Base-by-base conservation (phyloP, 2,888 invertebrate species). In the Papilio protenor region DNA sequence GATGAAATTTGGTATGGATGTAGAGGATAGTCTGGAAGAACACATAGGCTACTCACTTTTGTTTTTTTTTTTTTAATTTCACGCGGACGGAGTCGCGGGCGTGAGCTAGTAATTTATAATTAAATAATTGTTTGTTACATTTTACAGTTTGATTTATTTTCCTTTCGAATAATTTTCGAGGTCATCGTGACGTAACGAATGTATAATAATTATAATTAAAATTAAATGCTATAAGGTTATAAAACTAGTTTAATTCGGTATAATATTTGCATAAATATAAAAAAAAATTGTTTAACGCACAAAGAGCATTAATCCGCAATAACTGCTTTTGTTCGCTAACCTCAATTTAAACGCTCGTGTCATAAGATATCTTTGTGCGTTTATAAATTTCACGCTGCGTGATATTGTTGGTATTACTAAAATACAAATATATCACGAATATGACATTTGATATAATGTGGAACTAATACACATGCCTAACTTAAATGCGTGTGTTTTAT, bases 381-480 rank as follows among this genome's bases (percentile, higher is more conserved):
- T 71, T 76, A 76, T 66, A 77, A 73, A 73, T 77, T 72, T 72
- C 76, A 76, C 76, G 72, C 52, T 76, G 72, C 72, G 76, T 76
- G 61, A 49, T 76, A 61, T 45, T 52, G 14, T 47, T 75, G 16
- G 23, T 27, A 45, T 40, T 57, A 57, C n/a, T 8, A 18, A 23
- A 66, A 75, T 21, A 33, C 33, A 33, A 33, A 33, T 40, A 33
- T 71, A 49, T 71, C 27, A 49, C 71, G 52, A 52, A 27, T 45
- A 45, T 69, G 45, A 45, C 2, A n/a, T n/a, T 64, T 40, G n/a
- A 64, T 64, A 40, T 64, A 10, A 64, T n/a, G 21, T 45, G 45
- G 66, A 69, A 21, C 45, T 40, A 64, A 45, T 8, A 66, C 3
- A 66, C 2, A 14, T 55, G 2, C 4, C 16, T 18, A n/a, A 18